Percentiles rank a stretch among this genome's conserved stretches.
Conservation (phyloP, 53 echinoderm and acorn worm species). For the Henricia sp. region DNA sequence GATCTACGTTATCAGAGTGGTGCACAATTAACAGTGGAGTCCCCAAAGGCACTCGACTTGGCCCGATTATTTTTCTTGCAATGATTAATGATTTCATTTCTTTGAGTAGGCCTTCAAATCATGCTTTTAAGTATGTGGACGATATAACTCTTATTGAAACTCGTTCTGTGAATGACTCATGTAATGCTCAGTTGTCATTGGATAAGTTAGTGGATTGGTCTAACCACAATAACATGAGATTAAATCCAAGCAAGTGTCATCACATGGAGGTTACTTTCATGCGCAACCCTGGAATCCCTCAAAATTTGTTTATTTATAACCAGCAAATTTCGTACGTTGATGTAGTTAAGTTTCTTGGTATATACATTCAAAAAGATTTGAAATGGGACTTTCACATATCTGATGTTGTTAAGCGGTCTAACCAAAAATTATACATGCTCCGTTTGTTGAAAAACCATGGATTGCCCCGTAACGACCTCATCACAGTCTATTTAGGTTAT, state of each 20-base stretch:
- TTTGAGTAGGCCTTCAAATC: too few species aligned
- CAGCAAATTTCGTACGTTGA: too few species aligned
- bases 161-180: not conserved
- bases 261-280: too few species aligned
- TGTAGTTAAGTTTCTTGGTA: too few species aligned
- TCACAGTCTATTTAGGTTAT: slow-evolving; percentile 20
- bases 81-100: too few species aligned
- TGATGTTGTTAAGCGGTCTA: not conserved
- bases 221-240: too few species aligned
- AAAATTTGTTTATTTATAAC: not conserved
- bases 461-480: not conserved
- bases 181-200: too few species aligned
- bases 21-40: not conserved
- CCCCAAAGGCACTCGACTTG: not conserved
- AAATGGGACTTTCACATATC: slow-evolving; percentile 10
- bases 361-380: slow-evolving; percentile 3
- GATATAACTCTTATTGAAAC: too few species aligned
- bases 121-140: not conserved
- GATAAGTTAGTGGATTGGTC: too few species aligned
- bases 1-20: not conserved
- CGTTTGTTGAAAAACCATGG: not conserved
- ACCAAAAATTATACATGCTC: not conserved
- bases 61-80: slow-evolving; percentile 8
- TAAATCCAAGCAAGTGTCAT: too few species aligned
- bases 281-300: too few species aligned